Conservation (phyloP, 2,113 vertebrate species). For the Regulus satrapa region DNA sequence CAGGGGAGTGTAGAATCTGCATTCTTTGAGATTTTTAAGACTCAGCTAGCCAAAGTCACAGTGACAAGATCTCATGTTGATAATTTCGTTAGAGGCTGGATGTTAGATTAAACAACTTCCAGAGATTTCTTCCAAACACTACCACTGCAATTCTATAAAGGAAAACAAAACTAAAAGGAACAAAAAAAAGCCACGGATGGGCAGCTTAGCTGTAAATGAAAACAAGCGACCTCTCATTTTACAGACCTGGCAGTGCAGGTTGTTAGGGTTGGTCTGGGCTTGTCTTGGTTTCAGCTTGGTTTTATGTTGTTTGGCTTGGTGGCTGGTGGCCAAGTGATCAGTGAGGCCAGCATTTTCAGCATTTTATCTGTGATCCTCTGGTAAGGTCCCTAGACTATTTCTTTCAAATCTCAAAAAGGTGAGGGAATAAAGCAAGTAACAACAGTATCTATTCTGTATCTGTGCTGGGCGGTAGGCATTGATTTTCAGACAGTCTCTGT, state of each 20-base stretch:
- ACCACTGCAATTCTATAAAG: not conserved
- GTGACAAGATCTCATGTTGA: not conserved
- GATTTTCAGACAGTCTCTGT: not conserved
- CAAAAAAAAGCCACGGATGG: rapidly evolving
- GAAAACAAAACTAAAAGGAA: not conserved
- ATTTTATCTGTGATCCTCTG: not conserved
- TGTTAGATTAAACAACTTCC: not conserved
- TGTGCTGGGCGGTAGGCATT: not conserved
- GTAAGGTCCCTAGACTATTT: not conserved
- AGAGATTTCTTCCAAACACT: not conserved
- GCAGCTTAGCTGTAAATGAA: not conserved
- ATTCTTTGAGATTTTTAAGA: not conserved
- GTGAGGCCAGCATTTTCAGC: not conserved
- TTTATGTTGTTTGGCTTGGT: not conserved
- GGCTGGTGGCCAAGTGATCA: not conserved
- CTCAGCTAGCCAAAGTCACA: not conserved
- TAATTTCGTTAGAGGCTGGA: not conserved
- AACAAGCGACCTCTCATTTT: not conserved
- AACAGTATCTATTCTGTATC: not conserved
- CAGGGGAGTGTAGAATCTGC: not conserved
- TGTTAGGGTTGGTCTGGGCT: not conserved
- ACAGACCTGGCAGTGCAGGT: not conserved
- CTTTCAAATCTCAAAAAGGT: not conserved
- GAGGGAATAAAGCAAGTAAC: not conserved
- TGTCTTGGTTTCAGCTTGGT: not conserved